Conservation (phyloP, 2,113 vertebrate genomes). For the Anoplopoma fimbria region DNA sequence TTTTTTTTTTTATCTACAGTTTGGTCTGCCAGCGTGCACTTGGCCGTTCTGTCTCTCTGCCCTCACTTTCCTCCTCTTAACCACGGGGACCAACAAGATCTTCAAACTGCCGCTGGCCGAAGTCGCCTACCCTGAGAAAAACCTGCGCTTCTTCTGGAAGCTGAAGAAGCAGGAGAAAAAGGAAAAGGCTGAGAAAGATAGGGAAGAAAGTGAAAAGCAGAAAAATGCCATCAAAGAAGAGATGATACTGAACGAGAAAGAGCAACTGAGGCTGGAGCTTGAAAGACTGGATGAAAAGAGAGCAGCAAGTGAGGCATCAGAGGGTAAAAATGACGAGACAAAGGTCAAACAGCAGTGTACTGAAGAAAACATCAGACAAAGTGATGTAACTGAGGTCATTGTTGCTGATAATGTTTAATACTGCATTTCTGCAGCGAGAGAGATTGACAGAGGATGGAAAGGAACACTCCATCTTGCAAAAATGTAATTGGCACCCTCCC, state of each 20-base stretch:
- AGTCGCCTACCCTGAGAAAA: slow-evolving; percentile 94
- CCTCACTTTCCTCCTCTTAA: slow-evolving; percentile 91
- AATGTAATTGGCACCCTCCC: background rate
- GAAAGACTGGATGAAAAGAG: slow-evolving; percentile 46
- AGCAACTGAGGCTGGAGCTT: slow-evolving; percentile 51
- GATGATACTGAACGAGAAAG: slow-evolving; percentile 44
- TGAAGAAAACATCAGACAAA: background rate
- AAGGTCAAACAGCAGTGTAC: background rate
- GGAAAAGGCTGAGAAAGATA: slow-evolving; percentile 59
- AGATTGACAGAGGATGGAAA: background rate
- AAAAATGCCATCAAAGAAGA: slow-evolving; percentile 28
- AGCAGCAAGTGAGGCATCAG: background rate
- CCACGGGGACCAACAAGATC: slow-evolving; percentile 85
- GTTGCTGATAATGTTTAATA: background rate
- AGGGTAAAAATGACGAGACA: background rate
- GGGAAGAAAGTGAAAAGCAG: slow-evolving; percentile 38
- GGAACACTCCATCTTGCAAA: background rate
- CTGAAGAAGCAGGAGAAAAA: slow-evolving; percentile 79
- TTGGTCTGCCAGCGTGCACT: slow-evolving; percentile 93
- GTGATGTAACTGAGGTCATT: background rate
- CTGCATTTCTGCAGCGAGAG: background rate
- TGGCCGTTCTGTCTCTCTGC: slow-evolving; percentile 97
- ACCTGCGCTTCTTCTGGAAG: slow-evolving; percentile 86
- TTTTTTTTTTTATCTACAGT: slow-evolving; percentile 77
- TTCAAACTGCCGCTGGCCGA: slow-evolving; percentile 91